These are phyloP conservation scores for Ailuropoda melanoleuca DNA, from an alignment of 2,113 vertebrate genomes.

Conservation along the genomic window DNA sequence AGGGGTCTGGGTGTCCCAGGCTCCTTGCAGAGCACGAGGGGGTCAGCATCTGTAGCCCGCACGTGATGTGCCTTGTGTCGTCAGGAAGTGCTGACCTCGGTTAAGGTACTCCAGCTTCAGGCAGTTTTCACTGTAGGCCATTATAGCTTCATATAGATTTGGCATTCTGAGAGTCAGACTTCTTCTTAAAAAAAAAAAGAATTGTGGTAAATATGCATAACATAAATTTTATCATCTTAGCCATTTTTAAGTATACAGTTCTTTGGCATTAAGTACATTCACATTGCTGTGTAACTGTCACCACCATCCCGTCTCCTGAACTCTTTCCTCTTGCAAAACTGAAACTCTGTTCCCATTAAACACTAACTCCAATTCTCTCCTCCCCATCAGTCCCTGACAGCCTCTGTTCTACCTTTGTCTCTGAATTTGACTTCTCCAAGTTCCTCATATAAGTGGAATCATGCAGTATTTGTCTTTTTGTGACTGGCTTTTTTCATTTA, in stretches of 20 bases:
- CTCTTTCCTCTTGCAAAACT: neutral
- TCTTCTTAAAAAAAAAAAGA: neutral
- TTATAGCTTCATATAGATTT: neutral
- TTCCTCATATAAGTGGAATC: neutral
- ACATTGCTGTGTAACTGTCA: too few relatives aligned
- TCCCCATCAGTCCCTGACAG: rapidly evolving
- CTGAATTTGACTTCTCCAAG: neutral
- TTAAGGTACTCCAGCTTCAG: neutral
- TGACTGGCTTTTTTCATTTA: neutral
- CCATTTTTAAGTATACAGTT: neutral
- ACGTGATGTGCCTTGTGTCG: rapidly evolving
- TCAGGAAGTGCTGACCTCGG: neutral
- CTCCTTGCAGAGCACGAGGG: neutral
- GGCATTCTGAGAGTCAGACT: neutral
- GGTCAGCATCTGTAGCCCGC: rapidly evolving
- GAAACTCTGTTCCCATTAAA: neutral
- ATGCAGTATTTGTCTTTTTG: neutral
- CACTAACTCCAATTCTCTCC: too few relatives aligned
- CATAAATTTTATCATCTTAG: neutral
- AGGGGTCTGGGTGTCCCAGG: neutral
- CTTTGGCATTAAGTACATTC: neutral
- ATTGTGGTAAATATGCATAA: neutral
- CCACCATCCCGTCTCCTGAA: neutral
- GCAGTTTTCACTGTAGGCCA: neutral
- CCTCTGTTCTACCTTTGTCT: neutral